phyloP scores from a whole-genome alignment of 2,113 vertebrate genomes.

The Mastomys coucha region DNA sequence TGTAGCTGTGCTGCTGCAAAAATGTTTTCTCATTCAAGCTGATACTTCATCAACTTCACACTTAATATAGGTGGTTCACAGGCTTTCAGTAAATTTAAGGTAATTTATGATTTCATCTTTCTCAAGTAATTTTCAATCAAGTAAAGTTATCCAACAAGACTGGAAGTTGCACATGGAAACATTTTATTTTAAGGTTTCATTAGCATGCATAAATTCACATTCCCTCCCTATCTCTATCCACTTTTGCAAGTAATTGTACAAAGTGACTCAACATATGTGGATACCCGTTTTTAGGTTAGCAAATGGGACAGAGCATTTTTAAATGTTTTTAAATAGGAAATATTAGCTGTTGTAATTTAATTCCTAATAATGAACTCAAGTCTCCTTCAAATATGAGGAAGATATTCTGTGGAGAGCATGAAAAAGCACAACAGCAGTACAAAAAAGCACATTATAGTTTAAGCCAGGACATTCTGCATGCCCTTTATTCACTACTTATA shows the following conservation, averaged over 20 bases:
- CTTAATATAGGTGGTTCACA: slow-evolving; percentile 81
- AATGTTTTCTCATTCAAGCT: slow-evolving; percentile 66
- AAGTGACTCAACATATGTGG: slow-evolving; percentile 80
- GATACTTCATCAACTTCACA: slow-evolving; percentile 77
- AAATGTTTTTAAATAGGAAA: slow-evolving; percentile 66
- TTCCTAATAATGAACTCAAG: slow-evolving; percentile 68
- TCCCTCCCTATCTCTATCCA: slow-evolving; percentile 80
- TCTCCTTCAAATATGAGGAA: slow-evolving; percentile 55
- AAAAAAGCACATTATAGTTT: not conserved
- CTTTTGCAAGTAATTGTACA: slow-evolving; percentile 83
- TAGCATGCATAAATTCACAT: slow-evolving; percentile 83
- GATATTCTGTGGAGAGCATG: slow-evolving; percentile 17
- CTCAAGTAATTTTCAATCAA: slow-evolving; percentile 85
- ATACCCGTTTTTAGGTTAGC: slow-evolving; percentile 80
- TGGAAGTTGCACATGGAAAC: slow-evolving; percentile 80
- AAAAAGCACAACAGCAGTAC: not conserved
- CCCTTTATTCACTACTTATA: not conserved
- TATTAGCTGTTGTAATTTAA: slow-evolving; percentile 62
- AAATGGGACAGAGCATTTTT: slow-evolving; percentile 73
- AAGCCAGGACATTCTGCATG: not conserved
- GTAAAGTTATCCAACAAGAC: slow-evolving; percentile 83
- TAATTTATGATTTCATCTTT: slow-evolving; percentile 86
- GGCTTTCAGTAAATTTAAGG: slow-evolving; percentile 81
- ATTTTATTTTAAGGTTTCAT: slow-evolving; percentile 85
- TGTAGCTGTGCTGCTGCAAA: slow-evolving; percentile 43